Base-by-base conservation (phyloP, 2,888 invertebrate species). In the Eubasilissa splendida region DNA sequence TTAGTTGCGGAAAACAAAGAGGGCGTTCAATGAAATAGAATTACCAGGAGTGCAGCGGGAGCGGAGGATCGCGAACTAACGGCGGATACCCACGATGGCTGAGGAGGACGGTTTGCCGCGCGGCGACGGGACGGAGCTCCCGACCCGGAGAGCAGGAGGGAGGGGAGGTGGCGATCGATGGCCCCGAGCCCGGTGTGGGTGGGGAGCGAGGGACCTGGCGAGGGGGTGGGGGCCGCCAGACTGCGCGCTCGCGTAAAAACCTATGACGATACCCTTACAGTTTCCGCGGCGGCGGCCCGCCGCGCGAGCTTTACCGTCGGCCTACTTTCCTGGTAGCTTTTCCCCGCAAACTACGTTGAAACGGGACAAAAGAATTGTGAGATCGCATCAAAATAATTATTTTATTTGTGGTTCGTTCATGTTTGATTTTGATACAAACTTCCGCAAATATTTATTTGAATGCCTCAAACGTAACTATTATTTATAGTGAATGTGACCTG, bases 81-180 rank as follows among this genome's bases (percentile, higher is more conserved):
- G 58, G 73, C 78, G 73, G 14, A 56, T 58, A 71, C 77, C 63
- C n/a, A 54, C 65, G 56, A 11, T 58, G 65, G 63, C 42, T 56
- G 68, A 68, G 70, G 52, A 42, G 58, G 56, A 60, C 59, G 77
- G 63, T 79, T 76, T 80, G 75, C 79, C 77, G 80, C 77, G 77
- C 74, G 76, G 76, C 60, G 75, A 31, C 79, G 71, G 50, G 78
- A 76, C 60, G 65, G 63, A 65, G 60, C 71, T 70, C 65, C 65
- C 75, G 71, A 54, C 5, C 59, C 77, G 80, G 76, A 77, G 52
- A 56, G 74, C 14, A 76, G 76, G 54, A 73, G 76, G 68, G 78
- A 75, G 77, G 75, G 66, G 77, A 76, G 78, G 77, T 75, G 59
- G 59, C 73, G 82, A 77, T 82, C 82, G 79, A 82, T 79, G 75